Base-by-base conservation (phyloP, 2,113 vertebrate species). In the Cynocephalus volans region DNA sequence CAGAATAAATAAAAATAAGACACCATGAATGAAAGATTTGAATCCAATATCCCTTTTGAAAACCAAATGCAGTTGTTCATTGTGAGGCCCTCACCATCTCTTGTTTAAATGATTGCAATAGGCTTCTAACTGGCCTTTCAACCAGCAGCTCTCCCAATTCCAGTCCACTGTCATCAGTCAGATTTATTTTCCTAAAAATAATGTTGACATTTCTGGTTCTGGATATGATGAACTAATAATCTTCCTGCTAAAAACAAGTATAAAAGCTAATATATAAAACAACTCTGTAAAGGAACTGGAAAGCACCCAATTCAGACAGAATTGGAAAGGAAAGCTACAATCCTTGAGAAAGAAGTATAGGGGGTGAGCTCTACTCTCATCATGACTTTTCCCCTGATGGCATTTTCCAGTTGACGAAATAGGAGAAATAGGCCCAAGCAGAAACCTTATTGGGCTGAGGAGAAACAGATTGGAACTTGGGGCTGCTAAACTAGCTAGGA, bases 151-250 rank as follows among this genome's bases (percentile, higher is more conserved):
- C 19, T 65, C 50, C 26, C 65, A 76, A 33, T 54, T 52, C 58
- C 45, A 56, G 23, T 60, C 14, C 28, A 56, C 14, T 17, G 28
- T 52, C 60, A 41, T 75, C 21, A 58, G 31, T 85, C 58, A 45
- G 33, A 56, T 91, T 94, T 87, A 48, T 93, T 90, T 64, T 82
- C 70, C 56, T 72, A 70, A 85, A 90, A 75, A 87, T 67, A 77
- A 88, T 24, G n/a, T n/a, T 95, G n/a, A 54, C 69, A 21, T 91
- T 95, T 88, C 41, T 65, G 77, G 54, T 41, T 96, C 76, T 48
- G 48, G 19, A n/a, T 23, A 21, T 83, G 62, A 56, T 41, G 33
- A 83, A 31, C 33, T 54, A 52, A 73, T 60, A n/a, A 41, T 41
- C 41, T 76, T 67, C 52, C 65, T 54, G 17, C 45, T 86, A 26